phyloP scores from a whole-genome alignment of 2,888 invertebrate genomes.

The Drosophila mayaguana region DNA sequence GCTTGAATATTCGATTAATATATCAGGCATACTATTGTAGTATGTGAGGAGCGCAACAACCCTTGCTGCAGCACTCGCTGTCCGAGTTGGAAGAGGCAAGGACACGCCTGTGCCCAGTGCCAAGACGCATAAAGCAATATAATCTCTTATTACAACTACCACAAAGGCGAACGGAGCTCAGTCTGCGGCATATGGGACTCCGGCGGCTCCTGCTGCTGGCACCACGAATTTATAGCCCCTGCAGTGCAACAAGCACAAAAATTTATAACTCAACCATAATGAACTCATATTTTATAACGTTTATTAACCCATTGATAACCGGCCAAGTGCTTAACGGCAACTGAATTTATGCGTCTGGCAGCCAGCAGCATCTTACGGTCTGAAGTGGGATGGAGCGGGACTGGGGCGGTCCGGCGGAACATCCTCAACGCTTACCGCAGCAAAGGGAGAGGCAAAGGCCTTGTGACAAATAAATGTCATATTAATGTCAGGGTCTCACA shows the following conservation, averaged over 20 bases:
- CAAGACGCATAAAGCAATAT: conserved; percentile 77
- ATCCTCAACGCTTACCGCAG: conserved; percentile 55
- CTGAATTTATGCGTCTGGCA: conserved; percentile 73
- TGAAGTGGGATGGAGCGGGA: not conserved
- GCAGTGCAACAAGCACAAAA: conserved; percentile 76
- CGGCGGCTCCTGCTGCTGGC: conserved; percentile 47
- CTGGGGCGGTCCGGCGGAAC: conserved; percentile 45
- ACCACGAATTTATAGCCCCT: conserved; percentile 74
- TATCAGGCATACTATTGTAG: conserved; percentile 28
- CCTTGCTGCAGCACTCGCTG: conserved; percentile 24
- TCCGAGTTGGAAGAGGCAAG: conserved; percentile 48
- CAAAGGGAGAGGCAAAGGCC: conserved; percentile 56
- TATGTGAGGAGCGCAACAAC: conserved; percentile 17
- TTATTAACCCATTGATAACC: conserved; percentile 80
- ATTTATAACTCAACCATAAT: conserved; percentile 77
- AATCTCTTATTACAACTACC: conserved; percentile 77
- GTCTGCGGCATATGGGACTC: conserved; percentile 60
- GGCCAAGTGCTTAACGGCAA: conserved; percentile 68
- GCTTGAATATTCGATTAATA: conserved; percentile 41
- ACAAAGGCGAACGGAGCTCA: conserved; percentile 59
- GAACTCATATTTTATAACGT: conserved; percentile 80
- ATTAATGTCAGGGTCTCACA: conserved; percentile 75
- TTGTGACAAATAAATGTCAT: conserved; percentile 79
- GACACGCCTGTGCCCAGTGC: conserved; percentile 67
- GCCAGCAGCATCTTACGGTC: conserved; percentile 16